These are phyloP conservation scores for Silurus aristotelis DNA, from an alignment of 2,797 vertebrate species.

Conservation along the genomic window DNA sequence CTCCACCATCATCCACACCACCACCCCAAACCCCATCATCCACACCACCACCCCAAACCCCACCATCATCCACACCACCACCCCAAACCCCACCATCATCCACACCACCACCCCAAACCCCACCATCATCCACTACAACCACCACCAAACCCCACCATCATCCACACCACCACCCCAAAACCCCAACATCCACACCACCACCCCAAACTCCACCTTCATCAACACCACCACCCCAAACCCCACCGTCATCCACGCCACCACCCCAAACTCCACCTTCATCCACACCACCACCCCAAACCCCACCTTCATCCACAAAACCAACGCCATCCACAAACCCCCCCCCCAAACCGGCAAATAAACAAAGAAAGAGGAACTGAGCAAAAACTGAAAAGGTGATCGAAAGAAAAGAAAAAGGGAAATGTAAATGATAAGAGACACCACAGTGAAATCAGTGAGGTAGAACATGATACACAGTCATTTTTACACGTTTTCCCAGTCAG, in stretches of 20 bases:
- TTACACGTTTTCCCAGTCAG: too few relatives aligned
- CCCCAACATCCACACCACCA: too few relatives aligned
- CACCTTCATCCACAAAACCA: background rate
- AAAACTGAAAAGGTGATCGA: background rate
- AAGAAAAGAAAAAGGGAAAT: background rate
- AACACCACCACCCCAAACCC: background rate
- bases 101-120: too few relatives aligned
- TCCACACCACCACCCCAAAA: too few relatives aligned
- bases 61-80: too few relatives aligned
- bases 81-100: too few relatives aligned
- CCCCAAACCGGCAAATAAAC: background rate
- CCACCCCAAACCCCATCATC: background rate
- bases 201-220: too few relatives aligned
- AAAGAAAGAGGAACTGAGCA: background rate
- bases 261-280: background rate
- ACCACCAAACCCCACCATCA: too few relatives aligned
- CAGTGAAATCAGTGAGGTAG: background rate
- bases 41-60: too few relatives aligned
- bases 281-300: background rate
- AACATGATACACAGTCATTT: background rate
- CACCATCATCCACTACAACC: too few relatives aligned
- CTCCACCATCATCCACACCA: background rate
- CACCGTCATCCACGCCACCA: background rate
- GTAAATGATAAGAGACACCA: background rate
- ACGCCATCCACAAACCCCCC: background rate